phyloP scores from a whole-genome alignment of 2,888 invertebrate species.

The Acrobasis suavella region DNA sequence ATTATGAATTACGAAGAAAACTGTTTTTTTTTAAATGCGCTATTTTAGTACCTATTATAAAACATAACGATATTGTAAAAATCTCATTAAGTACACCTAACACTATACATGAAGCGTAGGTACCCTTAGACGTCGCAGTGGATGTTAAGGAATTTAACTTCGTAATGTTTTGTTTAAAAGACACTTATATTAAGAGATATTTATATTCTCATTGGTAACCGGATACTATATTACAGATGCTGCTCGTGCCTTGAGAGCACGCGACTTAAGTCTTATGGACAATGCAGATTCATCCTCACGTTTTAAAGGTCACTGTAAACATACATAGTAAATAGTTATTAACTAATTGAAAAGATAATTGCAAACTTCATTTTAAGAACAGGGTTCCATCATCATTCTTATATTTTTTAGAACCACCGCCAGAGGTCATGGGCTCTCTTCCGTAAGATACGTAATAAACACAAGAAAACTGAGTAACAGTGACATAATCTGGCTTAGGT shows the following conservation, averaged over 20 bases:
- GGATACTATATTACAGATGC: constrained; percentile 23
- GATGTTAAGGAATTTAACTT: no score
- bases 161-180: no score
- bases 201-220: constrained; percentile 23
- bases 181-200: not conserved
- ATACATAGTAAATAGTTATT: not conserved
- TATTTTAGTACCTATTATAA: no score
- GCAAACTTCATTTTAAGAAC: constrained; percentile 5
- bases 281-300: not conserved
- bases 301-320: constrained; percentile 16
- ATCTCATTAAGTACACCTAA: no score
- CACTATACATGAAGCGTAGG: no score
- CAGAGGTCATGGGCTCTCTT: constrained; percentile 17
- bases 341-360: constrained; percentile 13
- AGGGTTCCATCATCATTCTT: constrained; percentile 2
- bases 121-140: no score
- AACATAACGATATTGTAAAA: no score
- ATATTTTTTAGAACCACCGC: not conserved
- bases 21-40: no score
- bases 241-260: not conserved
- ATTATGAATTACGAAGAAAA: no score
- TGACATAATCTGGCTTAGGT: constrained; percentile 25
- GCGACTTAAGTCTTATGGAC: not conserved
- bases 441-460: constrained; percentile 15
- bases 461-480: constrained; percentile 9